Evolutionary conservation across 92 coral and sea anemone species (phyloP), one percentile per base, ranked within the genome.

Genomic region (Blastomussa wellsi): DNA sequence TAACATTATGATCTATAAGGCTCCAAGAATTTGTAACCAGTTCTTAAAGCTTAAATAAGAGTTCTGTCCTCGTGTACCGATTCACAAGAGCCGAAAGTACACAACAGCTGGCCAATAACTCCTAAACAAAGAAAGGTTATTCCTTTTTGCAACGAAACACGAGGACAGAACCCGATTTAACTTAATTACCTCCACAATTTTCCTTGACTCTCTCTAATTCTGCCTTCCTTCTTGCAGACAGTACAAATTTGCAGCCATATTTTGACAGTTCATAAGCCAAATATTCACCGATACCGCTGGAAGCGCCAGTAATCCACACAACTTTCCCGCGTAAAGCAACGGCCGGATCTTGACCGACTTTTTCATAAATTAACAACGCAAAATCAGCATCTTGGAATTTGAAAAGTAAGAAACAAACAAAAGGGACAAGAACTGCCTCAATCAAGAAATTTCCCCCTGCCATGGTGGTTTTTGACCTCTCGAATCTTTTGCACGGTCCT

Each of bases 301-400:
- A 90, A 33, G 92, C 92, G 3, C 92, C 92, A 31, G 87, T 90
- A 49, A 90, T 90, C 92, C 90, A 90, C 20, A 90, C 90, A 19
- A 87, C 90, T 60, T 90, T 86, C 12, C 84, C 88, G 1, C 51
- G 71, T 13, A 68, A 31, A 17, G 74, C 74, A 33, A 36, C 39
- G 17, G 88, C 67, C 16, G 93, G 93, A 22, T 84, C 44, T 71
- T 78, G 44, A 35, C 95, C 93, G 67, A 92, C 72, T 37, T 72
- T 85, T 67, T 92, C 91, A 83, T 83, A 88, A 69, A 88, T 52
- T 26, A 84, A 79, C 52, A 90, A 47, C 7, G 77, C 62, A 57
- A 93, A 79, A 78, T 93, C 95, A 8, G 59, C 80, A 42, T 84
- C 87, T 33, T 84, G 82, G 48, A n/a, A 84, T 53, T 74, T 84